These are phyloP conservation scores for Leptonema lineaticorne DNA, from an alignment of 1,140 invertebrate species.

Conservation along the genomic window DNA sequence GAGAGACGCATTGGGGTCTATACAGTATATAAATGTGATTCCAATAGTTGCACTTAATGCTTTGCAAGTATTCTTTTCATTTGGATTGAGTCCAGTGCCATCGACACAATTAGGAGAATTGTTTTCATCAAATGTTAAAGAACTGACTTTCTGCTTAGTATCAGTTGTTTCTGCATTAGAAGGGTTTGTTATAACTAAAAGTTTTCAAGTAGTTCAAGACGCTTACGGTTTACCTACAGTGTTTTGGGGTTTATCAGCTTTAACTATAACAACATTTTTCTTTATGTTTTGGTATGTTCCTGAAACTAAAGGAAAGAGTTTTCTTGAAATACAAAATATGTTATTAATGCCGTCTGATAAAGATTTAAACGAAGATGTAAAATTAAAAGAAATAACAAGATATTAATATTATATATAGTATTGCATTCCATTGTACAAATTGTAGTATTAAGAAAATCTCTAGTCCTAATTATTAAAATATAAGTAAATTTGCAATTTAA, in stretches of 20 bases:
- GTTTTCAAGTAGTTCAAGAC: constrained; percentile 37
- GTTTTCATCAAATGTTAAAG: constrained; percentile 38
- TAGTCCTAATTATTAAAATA: neutral
- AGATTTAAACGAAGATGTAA: constrained; percentile 10
- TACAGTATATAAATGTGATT: constrained; percentile 32
- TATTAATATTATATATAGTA: neutral
- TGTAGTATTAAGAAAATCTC: neutral
- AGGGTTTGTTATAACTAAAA: constrained; percentile 36
- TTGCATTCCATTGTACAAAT: too few species aligned
- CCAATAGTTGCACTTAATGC: constrained; percentile 30
- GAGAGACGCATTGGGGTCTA: constrained; percentile 9
- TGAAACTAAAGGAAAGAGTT: constrained; percentile 39
- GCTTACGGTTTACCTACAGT: constrained; percentile 30
- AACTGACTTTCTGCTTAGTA: constrained; percentile 33
- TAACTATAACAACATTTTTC: constrained; percentile 31
- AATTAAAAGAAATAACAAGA: constrained; percentile 28
- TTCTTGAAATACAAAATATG: constrained; percentile 38
- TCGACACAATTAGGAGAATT: constrained; percentile 39
- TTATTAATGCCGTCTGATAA: constrained; percentile 22
- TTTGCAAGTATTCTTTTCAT: constrained; percentile 38
- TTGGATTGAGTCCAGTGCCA: constrained; percentile 36
- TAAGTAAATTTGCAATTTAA: neutral
- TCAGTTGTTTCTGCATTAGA: constrained; percentile 36
- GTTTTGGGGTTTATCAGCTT: constrained; percentile 34
- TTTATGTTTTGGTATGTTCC: constrained; percentile 29